phyloP scores from a whole-genome alignment of 2,113 vertebrate genomes.

The Lepus timidus region DNA sequence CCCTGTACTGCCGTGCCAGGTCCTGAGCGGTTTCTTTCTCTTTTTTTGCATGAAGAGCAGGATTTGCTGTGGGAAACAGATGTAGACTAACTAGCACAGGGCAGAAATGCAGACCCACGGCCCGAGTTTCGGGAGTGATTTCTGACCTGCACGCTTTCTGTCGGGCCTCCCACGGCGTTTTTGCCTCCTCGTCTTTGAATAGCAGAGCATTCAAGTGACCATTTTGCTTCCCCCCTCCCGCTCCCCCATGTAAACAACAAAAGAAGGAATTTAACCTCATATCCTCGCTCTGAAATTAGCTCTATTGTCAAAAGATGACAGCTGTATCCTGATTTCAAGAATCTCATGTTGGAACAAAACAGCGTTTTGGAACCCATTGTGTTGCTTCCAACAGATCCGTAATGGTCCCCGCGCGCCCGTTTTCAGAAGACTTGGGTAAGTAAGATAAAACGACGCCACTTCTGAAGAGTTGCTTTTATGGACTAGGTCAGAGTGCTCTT shows the following conservation, averaged over 20 bases:
- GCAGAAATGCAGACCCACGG: too few relatives aligned
- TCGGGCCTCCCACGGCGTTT: constrained; percentile 49
- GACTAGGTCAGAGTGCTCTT: constrained; percentile 92
- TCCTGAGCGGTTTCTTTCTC: background rate
- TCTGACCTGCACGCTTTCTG: constrained; percentile 59
- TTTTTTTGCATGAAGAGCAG: background rate
- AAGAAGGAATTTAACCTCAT: constrained; percentile 89
- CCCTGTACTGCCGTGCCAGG: background rate
- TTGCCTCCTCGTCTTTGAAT: too few relatives aligned
- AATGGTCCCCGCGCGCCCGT: constrained; percentile 90
- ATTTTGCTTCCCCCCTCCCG: constrained; percentile 74
- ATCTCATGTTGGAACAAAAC: constrained; percentile 88
- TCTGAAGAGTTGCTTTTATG: constrained; percentile 89
- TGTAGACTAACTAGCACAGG: too few relatives aligned
- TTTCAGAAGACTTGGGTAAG: constrained; percentile 90
- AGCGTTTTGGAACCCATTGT: constrained; percentile 88
- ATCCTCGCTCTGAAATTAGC: constrained; percentile 90
- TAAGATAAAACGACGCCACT: constrained; percentile 90
- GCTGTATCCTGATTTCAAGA: constrained; percentile 91
- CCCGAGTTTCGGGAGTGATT: constrained; percentile 42
- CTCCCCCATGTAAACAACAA: constrained; percentile 77
- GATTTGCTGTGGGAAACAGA: background rate
- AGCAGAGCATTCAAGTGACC: constrained; percentile 81
- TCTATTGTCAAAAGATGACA: constrained; percentile 91
- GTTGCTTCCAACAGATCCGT: constrained; percentile 87